Percentiles rank a stretch among this genome's conserved stretches.
Conservation (phyloP, 2,113 vertebrate genomes). For the Apaloderma vittatum region DNA sequence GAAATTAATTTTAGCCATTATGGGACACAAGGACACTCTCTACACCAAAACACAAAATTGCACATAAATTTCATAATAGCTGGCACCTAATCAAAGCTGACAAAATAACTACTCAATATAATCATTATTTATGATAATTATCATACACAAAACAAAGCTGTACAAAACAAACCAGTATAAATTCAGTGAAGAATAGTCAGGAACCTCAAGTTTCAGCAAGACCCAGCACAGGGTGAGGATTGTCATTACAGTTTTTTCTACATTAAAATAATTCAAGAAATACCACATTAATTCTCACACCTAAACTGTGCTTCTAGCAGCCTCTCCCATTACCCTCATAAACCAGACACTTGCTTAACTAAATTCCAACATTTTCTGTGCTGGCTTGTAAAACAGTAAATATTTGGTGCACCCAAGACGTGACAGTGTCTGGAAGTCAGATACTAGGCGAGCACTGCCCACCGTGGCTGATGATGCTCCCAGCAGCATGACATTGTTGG, state of each 20-base stretch:
- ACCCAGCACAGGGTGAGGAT: not conserved
- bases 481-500: not conserved
- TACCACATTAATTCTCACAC: not conserved
- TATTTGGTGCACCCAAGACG: fast-evolving
- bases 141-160: not conserved
- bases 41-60: not conserved
- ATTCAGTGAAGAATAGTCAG: not conserved
- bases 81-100: not conserved
- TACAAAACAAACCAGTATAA: not conserved
- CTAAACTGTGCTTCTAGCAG: not conserved
- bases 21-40: not conserved
- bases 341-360: not conserved
- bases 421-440: not conserved
- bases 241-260: not conserved
- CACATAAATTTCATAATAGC: not conserved
- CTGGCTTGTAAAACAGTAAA: not conserved
- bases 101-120: not conserved
- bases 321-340: not conserved
- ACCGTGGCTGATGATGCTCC: not conserved
- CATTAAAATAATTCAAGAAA: not conserved
- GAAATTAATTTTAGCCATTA: not conserved
- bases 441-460: not conserved
- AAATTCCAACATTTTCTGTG: not conserved
- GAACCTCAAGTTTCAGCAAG: not conserved
- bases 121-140: not conserved